Base-by-base conservation (phyloP, 2,888 invertebrate genomes). In the Tanaodytes sp. region DNA sequence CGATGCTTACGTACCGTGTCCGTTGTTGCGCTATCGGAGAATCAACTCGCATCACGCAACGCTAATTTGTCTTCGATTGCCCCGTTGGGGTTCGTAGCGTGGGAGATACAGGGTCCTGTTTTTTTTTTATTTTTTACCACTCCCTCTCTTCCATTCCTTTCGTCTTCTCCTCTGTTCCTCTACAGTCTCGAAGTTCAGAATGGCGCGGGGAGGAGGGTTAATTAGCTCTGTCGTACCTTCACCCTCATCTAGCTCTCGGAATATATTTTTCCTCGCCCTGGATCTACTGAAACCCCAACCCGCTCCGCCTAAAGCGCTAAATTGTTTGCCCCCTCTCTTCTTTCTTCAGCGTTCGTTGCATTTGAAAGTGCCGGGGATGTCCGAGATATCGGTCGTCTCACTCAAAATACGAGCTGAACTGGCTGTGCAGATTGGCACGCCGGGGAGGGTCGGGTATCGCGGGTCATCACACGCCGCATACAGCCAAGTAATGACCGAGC, bases 31-130 rank as follows among this genome's bases (percentile, higher is more conserved):
- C 82, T 82, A 82, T 83, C 82, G 78, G 70, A 76, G 80, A 81
- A 83, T 84, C 84, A 82, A 81, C 82, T 83, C 83, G 82, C 84
- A 83, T 84, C 84, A 84, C 84, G 84, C 84, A 84, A 84, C 81
- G 78, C 82, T 84, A 84, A 84, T 84, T 84, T 81, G 81, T 84
- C 83, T 84, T 84, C 84, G 83, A 84, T 84, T 79, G 81, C 79
- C 77, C 78, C 76, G 79, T 73, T 76, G 77, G 73, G 74, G 71
- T 72, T 76, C 77, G 73, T 77, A 79, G 80, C 84, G 84, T 83
- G 84, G 83, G 84, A 84, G 82, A 81, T 77, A 69, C 66, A 66
- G 62, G 39, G n/a, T n/a, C n/a, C n/a, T n/a, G n/a, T n/a, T n/a
- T n/a, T n/a, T n/a, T n/a, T n/a, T n/a, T n/a, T n/a, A n/a, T n/a